Evolutionary conservation across 2,888 invertebrate species (phyloP), one percentile per base, ranked within the genome.

Genomic region (Hypomecis punctinalis): DNA sequence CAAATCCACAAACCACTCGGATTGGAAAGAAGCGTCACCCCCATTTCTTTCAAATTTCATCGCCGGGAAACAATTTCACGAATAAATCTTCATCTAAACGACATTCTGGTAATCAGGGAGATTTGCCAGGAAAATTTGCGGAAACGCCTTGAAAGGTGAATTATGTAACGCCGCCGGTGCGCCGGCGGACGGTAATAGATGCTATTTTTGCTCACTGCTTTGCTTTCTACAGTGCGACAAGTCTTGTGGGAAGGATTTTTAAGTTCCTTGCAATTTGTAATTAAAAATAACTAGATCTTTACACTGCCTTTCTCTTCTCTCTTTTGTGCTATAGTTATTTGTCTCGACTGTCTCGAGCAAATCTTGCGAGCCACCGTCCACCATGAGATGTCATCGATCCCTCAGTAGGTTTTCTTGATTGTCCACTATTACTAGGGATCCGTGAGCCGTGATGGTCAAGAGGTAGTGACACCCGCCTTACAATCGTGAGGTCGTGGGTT

Each of bases 61-160:
- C 4, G 51, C 56, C 46, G 42, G 52, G 52, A 63, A 57, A 57
- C 63, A 57, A 63, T 63, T 53, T 57, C 46, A 42, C 39, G 46
- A 46, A 52, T 45, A 51, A 54, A 52, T 63, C 42, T 42, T 63
- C 36, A 52, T 42, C 42, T 42, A 13, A 61, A 49, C 43, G 48
- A 43, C 13, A 33, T 55, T 48, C 48, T 48, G 13, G 48, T 49
- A 61, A 56, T 52, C 51, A n/a, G 56, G 47, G 52, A 53, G 58
- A 58, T 52, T 53, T 53, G 59, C 54, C 58, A 63, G 58, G 36
- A 35, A 13, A 47, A 58, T 54, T 63, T 48, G 59, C 59, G 59
- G 63, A 63, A 63, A 59, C 48, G 47, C 43, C 39, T 63, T 59
- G 43, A 43, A 45, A 53, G 37, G 53, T 48, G 45, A 52, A 54